These are phyloP conservation scores for Florisuga fusca DNA, from an alignment of 2,797 vertebrate genomes.

Conservation along the genomic window DNA sequence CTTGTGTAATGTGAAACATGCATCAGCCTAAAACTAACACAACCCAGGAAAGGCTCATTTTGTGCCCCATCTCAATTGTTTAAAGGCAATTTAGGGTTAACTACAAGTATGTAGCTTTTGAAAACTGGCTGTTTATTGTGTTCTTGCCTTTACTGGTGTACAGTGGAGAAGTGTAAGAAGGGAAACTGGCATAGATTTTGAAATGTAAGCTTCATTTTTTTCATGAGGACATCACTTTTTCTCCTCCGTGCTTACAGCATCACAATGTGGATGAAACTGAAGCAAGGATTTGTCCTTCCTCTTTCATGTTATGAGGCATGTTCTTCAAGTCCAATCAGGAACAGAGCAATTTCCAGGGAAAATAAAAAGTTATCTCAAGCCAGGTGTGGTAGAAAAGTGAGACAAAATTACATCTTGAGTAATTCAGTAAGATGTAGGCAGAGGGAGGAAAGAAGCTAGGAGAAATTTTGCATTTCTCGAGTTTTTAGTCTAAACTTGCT, in stretches of 20 bases:
- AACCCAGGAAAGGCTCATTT: neutral
- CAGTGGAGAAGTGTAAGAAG: neutral
- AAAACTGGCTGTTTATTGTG: neutral
- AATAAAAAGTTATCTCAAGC: neutral
- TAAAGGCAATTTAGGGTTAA: neutral
- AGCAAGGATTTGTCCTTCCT: neutral
- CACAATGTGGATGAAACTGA: neutral
- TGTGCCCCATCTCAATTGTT: neutral
- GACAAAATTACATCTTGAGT: neutral
- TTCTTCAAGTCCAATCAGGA: neutral
- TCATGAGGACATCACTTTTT: neutral
- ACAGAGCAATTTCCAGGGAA: neutral
- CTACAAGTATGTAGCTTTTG: neutral
- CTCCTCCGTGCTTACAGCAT: neutral
- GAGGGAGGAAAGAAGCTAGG: neutral
- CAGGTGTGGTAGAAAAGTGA: neutral
- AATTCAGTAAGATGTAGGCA: neutral
- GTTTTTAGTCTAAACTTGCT: neutral
- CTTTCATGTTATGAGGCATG: neutral
- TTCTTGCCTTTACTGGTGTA: neutral
- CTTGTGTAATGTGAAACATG: neutral
- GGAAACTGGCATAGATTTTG: neutral
- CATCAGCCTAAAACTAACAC: neutral
- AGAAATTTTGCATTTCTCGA: neutral
- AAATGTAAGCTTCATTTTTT: neutral